Percentiles rank a stretch among this genome's conserved stretches.
These are phyloP conservation scores for Bruchidius siliquastri DNA, from an alignment of 2,888 invertebrate species.

Conservation along the genomic window DNA sequence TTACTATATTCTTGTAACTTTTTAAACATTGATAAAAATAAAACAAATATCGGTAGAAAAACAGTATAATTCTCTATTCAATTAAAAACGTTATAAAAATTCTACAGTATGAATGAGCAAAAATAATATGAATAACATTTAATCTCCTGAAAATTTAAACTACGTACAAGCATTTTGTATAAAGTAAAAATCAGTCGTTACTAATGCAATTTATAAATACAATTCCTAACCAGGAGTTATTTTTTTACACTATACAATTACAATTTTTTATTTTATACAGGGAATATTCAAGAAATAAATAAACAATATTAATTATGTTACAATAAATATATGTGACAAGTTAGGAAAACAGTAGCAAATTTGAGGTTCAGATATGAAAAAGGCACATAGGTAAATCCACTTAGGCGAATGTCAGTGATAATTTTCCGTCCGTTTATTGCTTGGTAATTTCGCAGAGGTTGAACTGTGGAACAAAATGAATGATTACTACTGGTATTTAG, in stretches of 20 bases:
- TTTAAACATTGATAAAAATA: too few relatives aligned
- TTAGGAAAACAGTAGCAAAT: not conserved
- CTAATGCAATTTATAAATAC: constrained; percentile 8
- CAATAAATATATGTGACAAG: constrained; percentile 13
- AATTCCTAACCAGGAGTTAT: constrained; percentile 3
- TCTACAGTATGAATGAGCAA: constrained; percentile 13
- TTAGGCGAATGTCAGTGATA: not conserved
- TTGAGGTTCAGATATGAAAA: not conserved
- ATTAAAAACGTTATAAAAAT: constrained; percentile 4
- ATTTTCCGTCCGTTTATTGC: not conserved
- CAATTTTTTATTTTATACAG: not conserved
- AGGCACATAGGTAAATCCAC: not conserved
- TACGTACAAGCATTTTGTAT: not conserved
- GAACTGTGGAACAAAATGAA: not conserved
- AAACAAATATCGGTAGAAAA: not conserved
- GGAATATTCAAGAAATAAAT: constrained; percentile 13
- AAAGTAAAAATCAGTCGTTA: constrained; percentile 8
- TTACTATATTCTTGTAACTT: too few relatives aligned
- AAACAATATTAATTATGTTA: constrained; percentile 15
- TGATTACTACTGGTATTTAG: too few relatives aligned
- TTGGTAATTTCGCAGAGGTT: not conserved
- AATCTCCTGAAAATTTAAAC: not conserved
- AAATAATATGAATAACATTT: not conserved
- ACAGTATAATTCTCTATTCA: not conserved
- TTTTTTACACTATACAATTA: not conserved